Evolutionary conservation across 2,113 vertebrate genomes (phyloP).

Genomic region (Leiothrix lutea): DNA sequence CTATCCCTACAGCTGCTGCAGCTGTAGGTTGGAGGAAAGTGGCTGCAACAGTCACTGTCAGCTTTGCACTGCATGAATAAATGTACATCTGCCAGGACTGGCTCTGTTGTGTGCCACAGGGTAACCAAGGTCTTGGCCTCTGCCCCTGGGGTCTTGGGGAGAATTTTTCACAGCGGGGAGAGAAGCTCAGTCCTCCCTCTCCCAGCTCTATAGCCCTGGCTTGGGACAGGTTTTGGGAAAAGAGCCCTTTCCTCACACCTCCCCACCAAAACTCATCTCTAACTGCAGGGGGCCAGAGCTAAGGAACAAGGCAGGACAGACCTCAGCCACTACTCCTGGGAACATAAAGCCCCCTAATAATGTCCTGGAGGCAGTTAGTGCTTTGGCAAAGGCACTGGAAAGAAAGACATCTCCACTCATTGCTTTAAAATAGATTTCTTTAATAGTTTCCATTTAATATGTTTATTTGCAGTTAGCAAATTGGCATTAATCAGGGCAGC

Average conservation of each 20-base stretch:
- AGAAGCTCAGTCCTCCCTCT: background rate
- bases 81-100: background rate
- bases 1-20: background rate
- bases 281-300: background rate
- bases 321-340: fast-evolving
- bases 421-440: slow-evolving; percentile 80
- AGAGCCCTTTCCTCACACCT: background rate
- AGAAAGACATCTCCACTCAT: slow-evolving; percentile 41
- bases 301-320: background rate
- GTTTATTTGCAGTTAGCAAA: slow-evolving; percentile 77
- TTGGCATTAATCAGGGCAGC: slow-evolving; percentile 62
- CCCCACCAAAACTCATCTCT: too few relatives aligned
- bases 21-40: background rate
- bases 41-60: slow-evolving; percentile 52
- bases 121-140: background rate
- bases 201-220: too few relatives aligned
- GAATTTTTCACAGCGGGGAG: background rate
- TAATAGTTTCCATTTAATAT: slow-evolving; percentile 75
- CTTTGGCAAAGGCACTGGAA: background rate
- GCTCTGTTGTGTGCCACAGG: background rate
- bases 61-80: slow-evolving; percentile 31
- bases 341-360: fast-evolving
- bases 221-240: background rate
- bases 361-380: fast-evolving
- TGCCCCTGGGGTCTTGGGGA: background rate